Base-by-base conservation (phyloP, 92 coral and sea anemone genomes). In the Phenganax stokvisi region DNA sequence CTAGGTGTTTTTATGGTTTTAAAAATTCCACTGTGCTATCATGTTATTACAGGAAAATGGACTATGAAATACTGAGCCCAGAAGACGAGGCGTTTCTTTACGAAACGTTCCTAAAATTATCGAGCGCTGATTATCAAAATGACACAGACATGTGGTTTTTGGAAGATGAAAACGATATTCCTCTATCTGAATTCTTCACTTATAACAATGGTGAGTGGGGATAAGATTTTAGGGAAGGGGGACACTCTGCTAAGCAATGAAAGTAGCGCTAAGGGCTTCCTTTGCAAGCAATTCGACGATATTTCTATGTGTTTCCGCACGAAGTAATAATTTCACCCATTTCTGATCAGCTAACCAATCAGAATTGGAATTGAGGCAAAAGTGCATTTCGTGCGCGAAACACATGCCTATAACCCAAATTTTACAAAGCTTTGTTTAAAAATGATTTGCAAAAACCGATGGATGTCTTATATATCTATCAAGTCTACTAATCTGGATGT, bases 71-170 rank as follows among this genome's bases (percentile, higher is more conserved):
- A n/a, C 27, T 76, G 10, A 76, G 59, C 70, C 69, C 31, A 11
- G 81, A 76, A 57, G 81, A 76, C 12, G 81, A 76, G 70, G 20
- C 60, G 59, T 76, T 76, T 11, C 66, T 76, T 9, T 76, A 58
- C 28, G 81, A 76, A 56, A 76, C 81, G 13, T 76, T 76, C 28
- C 7, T 64, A 37, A 76, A 57, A 44, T 57, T 76, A 47, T 57
- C 81, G 15, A 76, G 29, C 54, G 11, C 31, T 15, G 57, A 57
- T 57, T 30, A 44, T 17, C 28, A 29, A 28, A 30, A 59, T 3
- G 56, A 76, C 5, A 20, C 73, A 28, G 73, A 68, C 10, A 25
- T 47, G 69, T n/a, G 58, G 3, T 37, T 57, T 59, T 30, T 31
- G 10, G 70, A 59, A 12, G 81, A 76, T 54, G 81, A 76, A 8